A percentile compares a stretch with the other conserved stretches of the same genome.
Evolutionary conservation across 2,888 invertebrate species (phyloP).

Genomic region (Cepaea hortensis): DNA sequence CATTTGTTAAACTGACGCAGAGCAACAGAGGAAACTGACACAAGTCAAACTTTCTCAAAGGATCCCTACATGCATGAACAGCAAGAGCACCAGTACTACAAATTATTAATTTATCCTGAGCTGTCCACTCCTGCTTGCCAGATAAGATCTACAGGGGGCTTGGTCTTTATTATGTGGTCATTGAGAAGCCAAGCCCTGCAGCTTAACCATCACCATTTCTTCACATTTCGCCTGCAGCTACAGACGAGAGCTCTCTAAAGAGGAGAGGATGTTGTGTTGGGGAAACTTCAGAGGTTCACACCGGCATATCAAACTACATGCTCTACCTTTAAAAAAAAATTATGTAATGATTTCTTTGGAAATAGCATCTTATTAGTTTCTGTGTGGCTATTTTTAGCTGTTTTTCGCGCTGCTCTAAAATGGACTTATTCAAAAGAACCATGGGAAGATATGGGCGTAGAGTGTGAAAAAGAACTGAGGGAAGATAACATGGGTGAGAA

Average conservation of each 20-base stretch:
- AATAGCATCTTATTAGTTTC: slow-evolving; percentile 24
- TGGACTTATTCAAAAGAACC: neutral
- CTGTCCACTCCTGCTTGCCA: neutral
- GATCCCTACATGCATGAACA: neutral
- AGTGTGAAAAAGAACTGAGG: neutral
- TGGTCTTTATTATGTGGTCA: neutral
- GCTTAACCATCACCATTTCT: neutral
- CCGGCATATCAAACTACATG: neutral
- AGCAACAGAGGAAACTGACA: too few relatives aligned
- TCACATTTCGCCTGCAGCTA: slow-evolving; percentile 17
- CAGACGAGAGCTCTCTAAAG: neutral
- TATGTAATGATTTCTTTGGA: slow-evolving; percentile 29
- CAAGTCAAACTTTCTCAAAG: too few relatives aligned
- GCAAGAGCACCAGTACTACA: neutral
- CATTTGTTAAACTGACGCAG: too few relatives aligned
- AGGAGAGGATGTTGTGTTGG: neutral
- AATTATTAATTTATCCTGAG: neutral
- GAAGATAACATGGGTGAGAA: neutral
- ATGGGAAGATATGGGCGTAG: neutral
- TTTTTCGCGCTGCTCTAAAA: neutral
- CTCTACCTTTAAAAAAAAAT: neutral
- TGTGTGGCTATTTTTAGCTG: neutral
- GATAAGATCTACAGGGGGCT: neutral
- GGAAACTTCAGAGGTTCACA: slow-evolving; percentile 1
- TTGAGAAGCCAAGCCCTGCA: neutral